Conservation (phyloP, 2,888 invertebrate species). For the Rhagium mordax region DNA sequence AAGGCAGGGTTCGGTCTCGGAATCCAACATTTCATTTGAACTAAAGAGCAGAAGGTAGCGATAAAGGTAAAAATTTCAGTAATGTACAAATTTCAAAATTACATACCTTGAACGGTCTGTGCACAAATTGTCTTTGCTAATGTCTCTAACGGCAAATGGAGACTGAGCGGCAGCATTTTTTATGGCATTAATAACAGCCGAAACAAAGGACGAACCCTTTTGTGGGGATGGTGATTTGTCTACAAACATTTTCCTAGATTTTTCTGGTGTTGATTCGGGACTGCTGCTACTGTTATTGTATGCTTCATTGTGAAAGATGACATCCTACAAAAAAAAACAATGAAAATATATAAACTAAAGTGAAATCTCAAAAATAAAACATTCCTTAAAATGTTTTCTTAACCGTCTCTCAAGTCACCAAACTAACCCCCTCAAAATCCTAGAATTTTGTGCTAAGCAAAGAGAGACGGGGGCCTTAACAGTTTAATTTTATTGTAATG, state of each 20-base stretch:
- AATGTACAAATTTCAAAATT: neutral
- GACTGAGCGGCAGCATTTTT: constrained; percentile 62
- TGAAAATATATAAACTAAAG: too few relatives aligned
- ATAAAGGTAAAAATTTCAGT: too few relatives aligned
- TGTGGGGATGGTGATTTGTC: constrained; percentile 74
- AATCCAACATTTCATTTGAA: constrained; percentile 85
- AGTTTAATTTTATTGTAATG: too few relatives aligned
- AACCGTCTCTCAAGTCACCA: too few relatives aligned
- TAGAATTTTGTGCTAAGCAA: too few relatives aligned
- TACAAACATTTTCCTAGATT: constrained; percentile 60
- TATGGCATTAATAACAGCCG: constrained; percentile 82
- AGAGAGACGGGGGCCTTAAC: too few relatives aligned
- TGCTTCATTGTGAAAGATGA: constrained; percentile 85
- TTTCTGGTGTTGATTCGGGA: constrained; percentile 74
- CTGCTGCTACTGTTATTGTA: constrained; percentile 81
- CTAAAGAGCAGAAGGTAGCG: constrained; percentile 65
- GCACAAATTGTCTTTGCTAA: constrained; percentile 63
- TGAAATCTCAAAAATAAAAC: too few relatives aligned
- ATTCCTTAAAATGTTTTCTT: too few relatives aligned
- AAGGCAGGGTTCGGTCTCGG: constrained; percentile 86
- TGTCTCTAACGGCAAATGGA: constrained; percentile 57
- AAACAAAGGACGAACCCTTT: constrained; percentile 79
- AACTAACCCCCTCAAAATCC: too few relatives aligned
- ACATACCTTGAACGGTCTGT: constrained; percentile 53
- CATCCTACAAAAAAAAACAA: constrained; percentile 72